These are phyloP conservation scores for Macrotus californicus DNA, from an alignment of 2,113 vertebrate species.

Conservation along the genomic window DNA sequence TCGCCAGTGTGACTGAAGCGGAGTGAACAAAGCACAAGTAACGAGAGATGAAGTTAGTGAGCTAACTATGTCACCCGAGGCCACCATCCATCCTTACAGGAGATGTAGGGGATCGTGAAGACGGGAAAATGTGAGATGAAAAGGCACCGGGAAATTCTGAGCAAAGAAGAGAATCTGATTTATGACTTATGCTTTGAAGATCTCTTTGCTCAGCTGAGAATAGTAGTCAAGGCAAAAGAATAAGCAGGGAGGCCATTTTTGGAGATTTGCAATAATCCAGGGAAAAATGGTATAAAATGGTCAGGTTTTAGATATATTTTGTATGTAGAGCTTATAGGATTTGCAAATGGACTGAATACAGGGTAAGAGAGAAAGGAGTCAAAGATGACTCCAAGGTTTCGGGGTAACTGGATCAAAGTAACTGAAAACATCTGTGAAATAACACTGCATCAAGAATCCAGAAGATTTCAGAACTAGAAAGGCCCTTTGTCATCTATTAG, in stretches of 20 bases:
- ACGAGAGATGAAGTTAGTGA: not conserved
- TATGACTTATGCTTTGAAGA: conserved; percentile 1
- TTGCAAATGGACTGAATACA: not conserved
- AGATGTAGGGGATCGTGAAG: not conserved
- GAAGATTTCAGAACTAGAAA: conserved; percentile 34
- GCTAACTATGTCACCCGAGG: not conserved
- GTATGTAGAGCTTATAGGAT: not conserved
- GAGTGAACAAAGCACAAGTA: not conserved
- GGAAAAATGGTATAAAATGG: conserved; percentile 27
- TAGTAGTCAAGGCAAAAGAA: not conserved
- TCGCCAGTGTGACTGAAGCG: not conserved
- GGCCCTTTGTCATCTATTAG: not conserved
- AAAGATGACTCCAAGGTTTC: not conserved
- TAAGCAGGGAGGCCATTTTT: not conserved
- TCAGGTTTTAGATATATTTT: conserved; percentile 1
- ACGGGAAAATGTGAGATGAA: not conserved
- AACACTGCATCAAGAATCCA: not conserved
- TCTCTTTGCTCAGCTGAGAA: not conserved
- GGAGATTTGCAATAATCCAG: not conserved
- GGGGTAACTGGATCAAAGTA: conserved; percentile 17
- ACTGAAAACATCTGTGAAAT: conserved; percentile 15
- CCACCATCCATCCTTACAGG: not conserved
- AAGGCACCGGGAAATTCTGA: conserved; percentile 4
- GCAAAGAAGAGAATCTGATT: not conserved
- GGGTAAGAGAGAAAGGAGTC: not conserved